phyloP scores from a whole-genome alignment of 2,113 vertebrate genomes.

The Sapayoa aenigma region DNA sequence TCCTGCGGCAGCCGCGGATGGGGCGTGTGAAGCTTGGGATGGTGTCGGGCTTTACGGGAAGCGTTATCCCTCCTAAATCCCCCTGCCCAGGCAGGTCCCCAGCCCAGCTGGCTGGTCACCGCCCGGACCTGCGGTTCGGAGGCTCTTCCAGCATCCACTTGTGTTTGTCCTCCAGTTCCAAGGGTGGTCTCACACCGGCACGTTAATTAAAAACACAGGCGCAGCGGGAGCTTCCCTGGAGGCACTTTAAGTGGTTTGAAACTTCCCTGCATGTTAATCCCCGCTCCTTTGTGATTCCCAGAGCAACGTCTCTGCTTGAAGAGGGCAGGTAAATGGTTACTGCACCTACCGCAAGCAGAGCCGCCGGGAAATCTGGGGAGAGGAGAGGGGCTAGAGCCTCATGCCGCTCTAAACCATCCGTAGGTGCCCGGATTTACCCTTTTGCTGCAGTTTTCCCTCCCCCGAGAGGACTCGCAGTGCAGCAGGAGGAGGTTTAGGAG shows the following conservation, averaged over 20 bases:
- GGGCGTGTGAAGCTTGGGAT: neutral
- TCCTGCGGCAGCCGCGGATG: neutral
- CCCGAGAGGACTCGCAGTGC: neutral
- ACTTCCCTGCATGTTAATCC: slow-evolving; percentile 36
- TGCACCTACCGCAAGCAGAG: neutral
- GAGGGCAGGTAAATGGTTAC: neutral
- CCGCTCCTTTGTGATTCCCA: neutral
- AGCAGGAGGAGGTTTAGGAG: neutral
- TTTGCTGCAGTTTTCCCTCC: neutral
- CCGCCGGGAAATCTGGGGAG: neutral
- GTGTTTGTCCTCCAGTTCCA: neutral
- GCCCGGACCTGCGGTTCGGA: neutral
- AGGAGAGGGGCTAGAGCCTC: neutral
- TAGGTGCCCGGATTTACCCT: neutral
- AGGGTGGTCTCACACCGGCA: slow-evolving; percentile 11
- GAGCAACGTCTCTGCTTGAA: neutral
- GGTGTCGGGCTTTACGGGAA: neutral
- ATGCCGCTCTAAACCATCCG: neutral
- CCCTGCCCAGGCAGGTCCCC: neutral
- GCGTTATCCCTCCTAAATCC: neutral
- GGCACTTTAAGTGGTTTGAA: slow-evolving; percentile 16
- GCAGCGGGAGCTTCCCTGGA: neutral
- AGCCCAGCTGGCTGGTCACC: neutral
- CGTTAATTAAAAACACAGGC: slow-evolving; percentile 47
- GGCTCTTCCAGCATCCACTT: neutral